These are phyloP conservation scores for Scomberomorus guttatus DNA, from an alignment of 2,797 vertebrate species.

Conservation along the genomic window DNA sequence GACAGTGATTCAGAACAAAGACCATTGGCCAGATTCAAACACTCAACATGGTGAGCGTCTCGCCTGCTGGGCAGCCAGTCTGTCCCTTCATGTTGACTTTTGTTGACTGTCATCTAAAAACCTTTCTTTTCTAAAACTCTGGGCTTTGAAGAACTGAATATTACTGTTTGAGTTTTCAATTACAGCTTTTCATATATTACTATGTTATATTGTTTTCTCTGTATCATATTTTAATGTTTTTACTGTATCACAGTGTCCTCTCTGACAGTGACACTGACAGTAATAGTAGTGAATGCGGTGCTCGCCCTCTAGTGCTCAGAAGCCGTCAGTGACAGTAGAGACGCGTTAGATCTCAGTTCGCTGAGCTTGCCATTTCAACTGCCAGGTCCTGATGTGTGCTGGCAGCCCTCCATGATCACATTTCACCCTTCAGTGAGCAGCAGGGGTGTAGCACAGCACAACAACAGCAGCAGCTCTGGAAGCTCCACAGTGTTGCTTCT, in stretches of 20 bases:
- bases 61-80: background rate
- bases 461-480: slow-evolving; percentile 45
- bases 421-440: slow-evolving; percentile 78
- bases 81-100: background rate
- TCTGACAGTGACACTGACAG: background rate
- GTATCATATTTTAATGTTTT: background rate
- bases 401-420: slow-evolving; percentile 81
- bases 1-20: background rate
- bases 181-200: background rate
- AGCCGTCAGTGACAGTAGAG: slow-evolving; percentile 32
- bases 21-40: background rate
- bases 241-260: background rate
- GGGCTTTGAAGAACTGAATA: background rate
- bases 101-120: background rate
- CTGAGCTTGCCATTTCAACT: slow-evolving; percentile 67
- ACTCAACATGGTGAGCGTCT: background rate
- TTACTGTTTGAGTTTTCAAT: background rate
- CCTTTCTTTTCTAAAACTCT: background rate
- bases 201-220: background rate
- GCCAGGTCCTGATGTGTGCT: slow-evolving; percentile 72
- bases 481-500: slow-evolving; percentile 53
- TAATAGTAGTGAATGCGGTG: slow-evolving; percentile 19
- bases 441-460: slow-evolving; percentile 67
- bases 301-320: slow-evolving; percentile 71
- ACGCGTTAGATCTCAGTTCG: slow-evolving; percentile 47